These are phyloP conservation scores for Sciaenops ocellatus DNA, from an alignment of 2,797 vertebrate species.

Conservation along the genomic window DNA sequence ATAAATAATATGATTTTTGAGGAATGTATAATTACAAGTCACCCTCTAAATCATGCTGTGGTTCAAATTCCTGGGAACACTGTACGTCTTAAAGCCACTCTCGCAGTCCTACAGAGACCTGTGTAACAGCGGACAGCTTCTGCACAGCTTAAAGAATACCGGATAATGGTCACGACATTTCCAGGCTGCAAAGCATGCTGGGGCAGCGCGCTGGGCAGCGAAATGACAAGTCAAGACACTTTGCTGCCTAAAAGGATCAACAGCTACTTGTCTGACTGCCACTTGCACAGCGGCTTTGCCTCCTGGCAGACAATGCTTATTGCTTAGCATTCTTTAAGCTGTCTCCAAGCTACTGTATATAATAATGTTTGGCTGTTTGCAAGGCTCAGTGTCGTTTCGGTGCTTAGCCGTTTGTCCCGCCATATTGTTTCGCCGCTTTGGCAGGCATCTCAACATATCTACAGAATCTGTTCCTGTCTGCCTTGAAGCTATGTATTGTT, in stretches of 20 bases:
- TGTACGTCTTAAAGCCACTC: not conserved
- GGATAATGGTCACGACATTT: conserved; percentile 53
- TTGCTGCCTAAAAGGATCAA: conserved; percentile 60
- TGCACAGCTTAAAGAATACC: conserved; percentile 27
- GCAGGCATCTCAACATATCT: conserved; percentile 47
- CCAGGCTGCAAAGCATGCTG: conserved; percentile 57
- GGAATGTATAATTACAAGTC: not conserved
- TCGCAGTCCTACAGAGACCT: conserved; percentile 20
- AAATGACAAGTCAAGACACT: conserved; percentile 58
- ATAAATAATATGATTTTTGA: too few species aligned
- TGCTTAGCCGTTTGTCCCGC: conserved; percentile 24
- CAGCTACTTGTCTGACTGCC: conserved; percentile 51
- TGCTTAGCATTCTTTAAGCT: conserved; percentile 57
- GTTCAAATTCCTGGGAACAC: not conserved
- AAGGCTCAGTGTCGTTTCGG: conserved; percentile 44
- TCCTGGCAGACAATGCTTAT: conserved; percentile 45
- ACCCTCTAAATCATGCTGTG: not conserved
- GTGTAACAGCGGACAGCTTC: conserved; percentile 26
- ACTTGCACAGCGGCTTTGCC: conserved; percentile 43
- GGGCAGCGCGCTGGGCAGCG: conserved; percentile 53
- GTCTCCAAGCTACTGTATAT: conserved; percentile 43
- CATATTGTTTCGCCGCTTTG: conserved; percentile 51
- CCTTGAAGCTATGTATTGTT: conserved; percentile 42
- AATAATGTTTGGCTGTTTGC: conserved; percentile 47
- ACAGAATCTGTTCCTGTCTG: conserved; percentile 32